phyloP scores from a whole-genome alignment of 2,888 invertebrate species.

The Athripsodes cinereus region DNA sequence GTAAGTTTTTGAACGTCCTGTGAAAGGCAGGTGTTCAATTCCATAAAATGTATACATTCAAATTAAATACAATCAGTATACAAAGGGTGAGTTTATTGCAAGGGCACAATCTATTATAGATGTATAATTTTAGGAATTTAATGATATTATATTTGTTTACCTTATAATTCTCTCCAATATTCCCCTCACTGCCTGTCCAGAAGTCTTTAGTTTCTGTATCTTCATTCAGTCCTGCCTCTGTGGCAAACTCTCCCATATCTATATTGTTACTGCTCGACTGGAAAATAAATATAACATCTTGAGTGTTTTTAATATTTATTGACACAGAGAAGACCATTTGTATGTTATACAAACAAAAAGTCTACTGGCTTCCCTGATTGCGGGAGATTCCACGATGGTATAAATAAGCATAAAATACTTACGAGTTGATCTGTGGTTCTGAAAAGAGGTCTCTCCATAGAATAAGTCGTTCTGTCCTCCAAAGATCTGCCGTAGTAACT shows the following conservation, averaged over 20 bases:
- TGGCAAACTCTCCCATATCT: constrained; percentile 12
- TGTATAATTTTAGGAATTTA: too few relatives aligned
- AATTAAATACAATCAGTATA: too few relatives aligned
- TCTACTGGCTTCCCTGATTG: too few relatives aligned
- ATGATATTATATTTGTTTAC: constrained; percentile 30
- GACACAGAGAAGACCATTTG: too few relatives aligned
- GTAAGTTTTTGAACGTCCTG: too few relatives aligned
- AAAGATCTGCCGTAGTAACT: not conserved
- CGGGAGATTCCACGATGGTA: too few relatives aligned
- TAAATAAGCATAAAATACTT: not conserved
- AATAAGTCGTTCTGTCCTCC: not conserved
- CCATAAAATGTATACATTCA: too few relatives aligned
- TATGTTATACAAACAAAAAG: too few relatives aligned
- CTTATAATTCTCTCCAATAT: constrained; percentile 46
- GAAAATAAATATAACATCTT: not conserved
- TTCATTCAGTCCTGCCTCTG: constrained; percentile 33
- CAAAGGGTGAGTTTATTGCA: too few relatives aligned
- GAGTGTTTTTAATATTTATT: too few relatives aligned
- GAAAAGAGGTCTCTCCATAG: constrained; percentile 3
- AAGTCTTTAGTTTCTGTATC: constrained; percentile 38
- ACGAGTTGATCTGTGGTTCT: not conserved
- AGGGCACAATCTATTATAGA: too few relatives aligned
- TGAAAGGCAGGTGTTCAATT: too few relatives aligned
- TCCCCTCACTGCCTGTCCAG: constrained; percentile 30
- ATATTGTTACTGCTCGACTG: constrained; percentile 16